Evolutionary conservation across 2,888 invertebrate genomes (phyloP), one percentile per base, ranked within the genome.

Genomic region (Nowickia ferox): DNA sequence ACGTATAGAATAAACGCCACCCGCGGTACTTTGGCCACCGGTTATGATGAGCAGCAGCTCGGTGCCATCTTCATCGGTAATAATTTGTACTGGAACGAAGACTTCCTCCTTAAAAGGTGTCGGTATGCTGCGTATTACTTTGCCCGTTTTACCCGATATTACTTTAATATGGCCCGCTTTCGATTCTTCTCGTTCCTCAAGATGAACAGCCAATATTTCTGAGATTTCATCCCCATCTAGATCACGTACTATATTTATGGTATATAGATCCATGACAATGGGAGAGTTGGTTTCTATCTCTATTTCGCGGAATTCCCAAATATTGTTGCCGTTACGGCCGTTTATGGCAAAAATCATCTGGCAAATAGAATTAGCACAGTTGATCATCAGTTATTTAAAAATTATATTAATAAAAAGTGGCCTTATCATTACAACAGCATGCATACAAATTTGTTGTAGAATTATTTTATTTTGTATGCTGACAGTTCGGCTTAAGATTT

Each of bases 171-270:
- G 94, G 0, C 96, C 96, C 10, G 94, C 93, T 78, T 94, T 93
- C 13, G 92, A 91, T 65, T 90, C 91, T 89, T 93, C 93, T 19
- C 93, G 93, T 89, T 94, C 94, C 78, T 94, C 93, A 0, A 95
- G 94, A 90, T 96, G 96, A 0, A 96, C 94, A 0, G 95, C 95
- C 55, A 97, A 91, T 40, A 97, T 93, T 90, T 97, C 97, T 1
- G 94, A 93, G 69, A 96, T 91, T 8, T 94, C 94, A 92, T 97
- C 97, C 10, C 94, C 94, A 90, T 96, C 94, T 78, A 96, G 92
- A 92, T 97, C 97, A 5, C 94, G 93, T 38, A 96, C 94, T 88
- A 95, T 95, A 89, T 96, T 96, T 0, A 96, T 95, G 40, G 96
- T 95, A 89, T 96, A 96, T 2, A 96, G 93, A 90, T 95, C 94